Evolutionary conservation across 2,113 vertebrate genomes (phyloP).

Genomic region (Pelusios castaneus): DNA sequence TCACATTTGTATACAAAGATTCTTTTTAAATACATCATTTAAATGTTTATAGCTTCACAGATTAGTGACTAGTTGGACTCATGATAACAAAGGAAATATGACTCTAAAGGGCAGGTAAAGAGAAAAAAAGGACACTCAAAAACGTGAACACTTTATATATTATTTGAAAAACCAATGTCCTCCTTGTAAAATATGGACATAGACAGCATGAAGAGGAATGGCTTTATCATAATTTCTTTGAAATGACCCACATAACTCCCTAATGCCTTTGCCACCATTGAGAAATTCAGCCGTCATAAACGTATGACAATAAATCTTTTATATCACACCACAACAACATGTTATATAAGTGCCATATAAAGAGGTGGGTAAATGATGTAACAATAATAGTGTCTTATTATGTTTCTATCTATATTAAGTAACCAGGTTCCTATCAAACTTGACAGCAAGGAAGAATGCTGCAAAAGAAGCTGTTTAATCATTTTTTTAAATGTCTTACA

Average conservation of each 20-base stretch:
- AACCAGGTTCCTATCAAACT: background rate
- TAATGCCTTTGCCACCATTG: background rate
- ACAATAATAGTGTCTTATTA: background rate
- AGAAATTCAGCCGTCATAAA: background rate
- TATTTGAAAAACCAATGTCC: background rate
- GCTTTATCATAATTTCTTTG: background rate
- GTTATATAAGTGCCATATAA: background rate
- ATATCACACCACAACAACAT: background rate
- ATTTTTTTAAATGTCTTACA: background rate
- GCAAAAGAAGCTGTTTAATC: background rate
- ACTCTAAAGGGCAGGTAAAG: background rate
- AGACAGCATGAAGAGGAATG: background rate
- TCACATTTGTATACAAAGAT: background rate
- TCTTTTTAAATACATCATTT: background rate
- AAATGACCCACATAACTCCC: background rate
- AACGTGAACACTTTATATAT: background rate
- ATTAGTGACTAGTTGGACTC: background rate
- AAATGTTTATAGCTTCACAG: background rate
- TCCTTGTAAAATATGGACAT: background rate
- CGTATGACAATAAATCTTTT: background rate
- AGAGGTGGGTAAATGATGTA: background rate
- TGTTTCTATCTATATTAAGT: background rate
- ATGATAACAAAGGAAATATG: background rate
- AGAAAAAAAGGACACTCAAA: background rate
- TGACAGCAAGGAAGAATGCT: background rate